phyloP scores from a whole-genome alignment of 2,888 invertebrate genomes.

The Camponotus fellah region DNA sequence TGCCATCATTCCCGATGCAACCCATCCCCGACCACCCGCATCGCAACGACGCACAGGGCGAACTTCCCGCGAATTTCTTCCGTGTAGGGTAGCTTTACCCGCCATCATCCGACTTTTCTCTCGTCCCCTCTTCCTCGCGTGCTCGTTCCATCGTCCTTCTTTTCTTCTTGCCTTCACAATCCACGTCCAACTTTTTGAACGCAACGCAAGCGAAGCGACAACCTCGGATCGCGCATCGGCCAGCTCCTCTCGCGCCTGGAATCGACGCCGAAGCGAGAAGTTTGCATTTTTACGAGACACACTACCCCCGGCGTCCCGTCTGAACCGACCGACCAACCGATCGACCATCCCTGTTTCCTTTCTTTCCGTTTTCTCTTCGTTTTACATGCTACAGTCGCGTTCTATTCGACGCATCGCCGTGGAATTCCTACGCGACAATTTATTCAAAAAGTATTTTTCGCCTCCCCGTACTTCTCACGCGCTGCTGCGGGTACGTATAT shows the following conservation, averaged over 20 bases:
- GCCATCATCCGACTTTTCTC: constrained; percentile 23
- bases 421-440: constrained; percentile 81
- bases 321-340: constrained; percentile 28
- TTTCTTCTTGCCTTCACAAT: constrained; percentile 49
- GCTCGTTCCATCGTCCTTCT: constrained; percentile 16
- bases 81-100: constrained; percentile 34
- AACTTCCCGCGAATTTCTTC: constrained; percentile 54
- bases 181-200: constrained; percentile 66
- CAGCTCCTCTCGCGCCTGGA: constrained; percentile 60
- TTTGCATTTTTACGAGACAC: constrained; percentile 82
- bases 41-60: constrained; percentile 37
- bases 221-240: constrained; percentile 64
- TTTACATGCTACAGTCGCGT: constrained; percentile 63
- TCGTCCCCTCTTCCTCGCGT: constrained; percentile 25
- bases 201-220: constrained; percentile 62
- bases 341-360: background rate
- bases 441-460: constrained; percentile 82
- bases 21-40: background rate
- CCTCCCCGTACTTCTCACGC: constrained; percentile 52
- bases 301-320: constrained; percentile 30
- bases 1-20: constrained; percentile 16
- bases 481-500: background rate
- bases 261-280: constrained; percentile 73
- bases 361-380: constrained; percentile 41
- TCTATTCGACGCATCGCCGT: constrained; percentile 75